Evolutionary conservation across 2,888 invertebrate genomes (phyloP), one percentile per base, ranked within the genome.

Genomic region (Conops quadrifasciatus): DNA sequence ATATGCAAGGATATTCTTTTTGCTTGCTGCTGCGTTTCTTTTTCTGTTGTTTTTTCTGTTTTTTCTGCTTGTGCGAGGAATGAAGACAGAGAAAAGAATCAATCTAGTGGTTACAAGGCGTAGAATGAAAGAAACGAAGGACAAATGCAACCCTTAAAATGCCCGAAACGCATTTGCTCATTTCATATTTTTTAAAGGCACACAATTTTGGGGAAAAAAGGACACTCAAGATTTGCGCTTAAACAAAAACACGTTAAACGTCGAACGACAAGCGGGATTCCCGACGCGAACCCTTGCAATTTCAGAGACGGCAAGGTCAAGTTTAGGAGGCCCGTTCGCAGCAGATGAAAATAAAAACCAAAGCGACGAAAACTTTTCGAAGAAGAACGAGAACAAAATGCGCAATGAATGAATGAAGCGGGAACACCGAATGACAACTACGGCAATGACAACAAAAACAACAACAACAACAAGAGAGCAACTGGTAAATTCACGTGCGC

Each of bases 61-160:
- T n/a, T n/a, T n/a, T n/a, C n/a, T n/a, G n/a, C n/a, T n/a, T n/a
- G n/a, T n/a, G n/a, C n/a, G n/a, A n/a, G n/a, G n/a, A n/a, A n/a
- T n/a, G n/a, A n/a, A n/a, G n/a, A n/a, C n/a, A n/a, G n/a, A n/a
- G n/a, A n/a, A n/a, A n/a, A n/a, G n/a, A n/a, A n/a, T n/a, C n/a
- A n/a, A n/a, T n/a, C n/a, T n/a, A n/a, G n/a, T n/a, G n/a, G 11
- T 51, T 21, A 51, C 19, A 7, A 2, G 49, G 16, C n/a, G 2
- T 4, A 7, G 51, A 51, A 11, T 21, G 19, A 51, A 51, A 9
- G 21, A 19, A 51, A 21, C 19, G 21, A n/a, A 19, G 51, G 1
- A 51, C 19, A 56, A 56, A 56, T 56, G 56, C 56, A 56, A 24
- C 56, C 56, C 24, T 26, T 56, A 26, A 56, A 56, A 36, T 36